Evolutionary conservation across 2,797 vertebrate genomes (phyloP).

Genomic region (Rhabdophis nuchalis): DNA sequence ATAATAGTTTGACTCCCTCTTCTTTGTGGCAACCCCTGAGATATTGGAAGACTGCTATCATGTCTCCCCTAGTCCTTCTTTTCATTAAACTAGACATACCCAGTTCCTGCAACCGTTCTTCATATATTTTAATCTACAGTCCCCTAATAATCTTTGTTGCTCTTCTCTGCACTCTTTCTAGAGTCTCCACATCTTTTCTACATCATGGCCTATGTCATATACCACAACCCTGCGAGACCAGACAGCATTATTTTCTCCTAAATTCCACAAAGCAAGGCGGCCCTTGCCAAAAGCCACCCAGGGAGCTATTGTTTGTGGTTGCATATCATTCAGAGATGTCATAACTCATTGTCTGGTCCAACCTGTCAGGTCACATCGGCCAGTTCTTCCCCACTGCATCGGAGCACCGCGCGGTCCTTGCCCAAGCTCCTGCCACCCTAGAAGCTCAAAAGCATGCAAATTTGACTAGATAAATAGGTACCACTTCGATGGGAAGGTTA

Average conservation of each 20-base stretch:
- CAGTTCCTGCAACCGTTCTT: too few relatives aligned
- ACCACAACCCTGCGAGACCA: neutral
- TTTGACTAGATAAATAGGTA: neutral
- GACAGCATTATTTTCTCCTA: neutral
- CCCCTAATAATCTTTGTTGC: too few relatives aligned
- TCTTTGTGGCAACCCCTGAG: too few relatives aligned
- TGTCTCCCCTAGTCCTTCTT: too few relatives aligned
- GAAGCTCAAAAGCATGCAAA: neutral
- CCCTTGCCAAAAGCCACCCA: neutral
- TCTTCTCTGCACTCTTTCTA: too few relatives aligned
- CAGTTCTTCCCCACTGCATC: neutral
- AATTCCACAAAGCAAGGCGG: neutral
- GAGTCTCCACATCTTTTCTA: too few relatives aligned
- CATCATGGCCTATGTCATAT: too few relatives aligned
- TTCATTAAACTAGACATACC: too few relatives aligned
- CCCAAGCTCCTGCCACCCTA: neutral
- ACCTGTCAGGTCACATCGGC: neutral
- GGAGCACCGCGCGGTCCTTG: rapidly evolving
- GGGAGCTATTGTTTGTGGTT: neutral
- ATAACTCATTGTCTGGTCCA: neutral
- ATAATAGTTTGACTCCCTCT: too few relatives aligned
- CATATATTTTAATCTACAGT: too few relatives aligned
- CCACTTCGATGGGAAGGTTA: neutral
- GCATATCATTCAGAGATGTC: neutral
- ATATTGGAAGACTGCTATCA: too few relatives aligned